Conservation (phyloP, 2,888 invertebrate genomes). For the Hymenopus coronatus region DNA sequence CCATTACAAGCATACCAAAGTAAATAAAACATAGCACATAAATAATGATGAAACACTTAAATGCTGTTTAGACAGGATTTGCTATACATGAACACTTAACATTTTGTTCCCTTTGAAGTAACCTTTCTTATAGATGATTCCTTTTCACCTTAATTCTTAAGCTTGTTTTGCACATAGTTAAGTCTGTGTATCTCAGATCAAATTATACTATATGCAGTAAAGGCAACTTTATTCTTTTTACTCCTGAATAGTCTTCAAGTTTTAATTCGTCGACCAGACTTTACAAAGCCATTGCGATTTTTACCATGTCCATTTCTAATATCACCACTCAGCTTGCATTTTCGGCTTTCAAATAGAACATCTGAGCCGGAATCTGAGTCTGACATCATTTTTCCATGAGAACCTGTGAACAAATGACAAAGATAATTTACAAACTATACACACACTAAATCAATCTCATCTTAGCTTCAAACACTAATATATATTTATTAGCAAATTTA, state of each 20-base stretch:
- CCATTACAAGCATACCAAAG: not conserved
- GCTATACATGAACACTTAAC: not conserved
- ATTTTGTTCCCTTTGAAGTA: not conserved
- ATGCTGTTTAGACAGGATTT: not conserved
- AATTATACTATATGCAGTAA: not conserved
- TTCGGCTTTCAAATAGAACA: conserved; percentile 73
- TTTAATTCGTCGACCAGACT: conserved; percentile 53
- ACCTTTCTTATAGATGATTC: not conserved
- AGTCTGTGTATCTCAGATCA: not conserved
- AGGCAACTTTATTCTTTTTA: not conserved
- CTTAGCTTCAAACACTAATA: no score
- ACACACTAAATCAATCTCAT: no score
- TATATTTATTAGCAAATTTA: no score
- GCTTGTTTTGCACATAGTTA: not conserved
- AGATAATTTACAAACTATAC: not conserved
- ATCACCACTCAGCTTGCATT: conserved; percentile 45
- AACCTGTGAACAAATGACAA: conserved; percentile 48
- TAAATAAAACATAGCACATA: not conserved
- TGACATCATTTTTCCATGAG: conserved; percentile 61
- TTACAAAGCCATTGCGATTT: conserved; percentile 55
- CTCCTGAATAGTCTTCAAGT: conserved; percentile 44
- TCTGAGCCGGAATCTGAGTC: conserved; percentile 85
- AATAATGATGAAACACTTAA: not conserved
- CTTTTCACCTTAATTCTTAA: not conserved
- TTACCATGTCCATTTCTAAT: conserved; percentile 57